Conservation (phyloP, 2,888 invertebrate genomes). For the Acleris emargana region DNA sequence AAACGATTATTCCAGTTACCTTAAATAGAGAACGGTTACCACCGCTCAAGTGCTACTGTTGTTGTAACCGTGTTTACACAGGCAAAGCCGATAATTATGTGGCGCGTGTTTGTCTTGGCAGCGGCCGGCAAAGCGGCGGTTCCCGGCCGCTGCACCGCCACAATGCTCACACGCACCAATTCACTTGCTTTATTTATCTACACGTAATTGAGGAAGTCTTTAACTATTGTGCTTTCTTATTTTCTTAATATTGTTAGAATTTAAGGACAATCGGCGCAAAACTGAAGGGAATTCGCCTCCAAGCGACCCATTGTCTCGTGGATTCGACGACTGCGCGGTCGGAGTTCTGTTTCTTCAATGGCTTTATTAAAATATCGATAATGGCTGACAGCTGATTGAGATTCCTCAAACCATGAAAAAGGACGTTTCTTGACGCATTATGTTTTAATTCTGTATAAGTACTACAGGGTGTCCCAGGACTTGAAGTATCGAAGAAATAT, state of each 20-base stretch:
- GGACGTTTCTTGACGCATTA: too few relatives aligned
- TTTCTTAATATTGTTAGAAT: constrained; percentile 52
- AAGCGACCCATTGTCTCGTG: constrained; percentile 39
- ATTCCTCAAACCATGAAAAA: background rate
- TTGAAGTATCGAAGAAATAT: too few relatives aligned
- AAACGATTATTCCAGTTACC: too few relatives aligned
- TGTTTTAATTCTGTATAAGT: too few relatives aligned
- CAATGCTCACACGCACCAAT: constrained; percentile 46
- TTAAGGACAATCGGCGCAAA: constrained; percentile 37
- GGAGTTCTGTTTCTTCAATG: constrained; percentile 10
- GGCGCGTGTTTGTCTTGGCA: constrained; percentile 22
- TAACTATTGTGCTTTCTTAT: constrained; percentile 48
- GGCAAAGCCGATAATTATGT: constrained; percentile 12
- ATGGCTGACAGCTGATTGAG: constrained; percentile 3
- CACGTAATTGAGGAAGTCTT: constrained; percentile 75
- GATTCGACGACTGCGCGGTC: constrained; percentile 28
- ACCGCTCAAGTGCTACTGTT: background rate
- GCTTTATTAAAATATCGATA: constrained; percentile 11
- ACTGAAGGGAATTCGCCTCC: constrained; percentile 8
- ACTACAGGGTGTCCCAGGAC: too few relatives aligned
- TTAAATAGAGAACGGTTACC: background rate
- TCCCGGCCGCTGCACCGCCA: background rate
- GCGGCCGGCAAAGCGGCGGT: background rate
- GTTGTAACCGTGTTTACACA: constrained; percentile 13
- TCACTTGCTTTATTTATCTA: constrained; percentile 59